Base-by-base conservation (phyloP, 2,888 invertebrate genomes). In the Clanis bilineata region DNA sequence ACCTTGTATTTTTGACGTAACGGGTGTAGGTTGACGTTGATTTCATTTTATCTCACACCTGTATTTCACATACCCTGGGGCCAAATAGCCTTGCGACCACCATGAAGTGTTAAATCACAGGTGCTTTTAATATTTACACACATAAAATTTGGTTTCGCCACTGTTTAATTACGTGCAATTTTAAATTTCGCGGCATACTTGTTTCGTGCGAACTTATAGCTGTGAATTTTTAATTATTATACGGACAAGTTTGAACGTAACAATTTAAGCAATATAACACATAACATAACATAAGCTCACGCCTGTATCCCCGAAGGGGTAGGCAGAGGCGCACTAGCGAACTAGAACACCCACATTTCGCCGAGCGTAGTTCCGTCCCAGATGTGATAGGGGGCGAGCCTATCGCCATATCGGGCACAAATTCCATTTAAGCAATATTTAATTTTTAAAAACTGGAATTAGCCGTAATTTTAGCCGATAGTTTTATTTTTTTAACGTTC, bases 81-180 rank as follows among this genome's bases (percentile, higher is more conserved):
- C 74, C 71, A 78, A 80, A 82, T 76, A 76, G 75, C 75, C 77
- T 73, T 76, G 73, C 77, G 73, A 74, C 77, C 66, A 73, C 68
- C 76, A 78, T 84, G 80, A 81, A 85, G 79, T 82, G 79, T 83
- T 82, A 86, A 84, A 85, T 84, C 79, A 80, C 77, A 72, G 70
- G 71, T 74, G 75, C 72, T 69, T 81, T 81, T 80, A 79, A 80
- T 80, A 80, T 82, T 83, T 82, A 74, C 74, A 75, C 66, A 69
- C 64, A 71, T 72, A 75, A 73, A 77, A 76, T 79, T 79, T 74
- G 72, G 69, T 76, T 76, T 71, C 70, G 68, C 68, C 71, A 73
- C 74, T 70, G 70, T 73, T 70, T 73, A 79, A 79, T 79, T 77
- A 76, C 72, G 73, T 74, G 72, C 74, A 74, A 79, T 81, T 82